These are phyloP conservation scores for Caranx ignobilis DNA, from an alignment of 2,113 vertebrate genomes.

Conservation along the genomic window DNA sequence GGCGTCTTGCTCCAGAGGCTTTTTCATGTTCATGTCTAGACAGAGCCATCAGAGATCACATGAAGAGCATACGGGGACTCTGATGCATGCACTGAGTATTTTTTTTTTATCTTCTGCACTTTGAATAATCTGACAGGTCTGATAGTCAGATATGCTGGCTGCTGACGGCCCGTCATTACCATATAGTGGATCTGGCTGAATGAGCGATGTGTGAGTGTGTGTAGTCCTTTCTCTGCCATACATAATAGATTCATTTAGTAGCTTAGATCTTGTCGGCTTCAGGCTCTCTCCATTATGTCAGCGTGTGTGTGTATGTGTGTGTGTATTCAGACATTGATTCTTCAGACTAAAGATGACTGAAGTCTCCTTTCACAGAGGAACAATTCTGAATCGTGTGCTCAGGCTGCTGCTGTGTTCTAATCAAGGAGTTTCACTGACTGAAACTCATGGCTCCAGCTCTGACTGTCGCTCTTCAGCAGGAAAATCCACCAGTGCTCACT, in stretches of 20 bases:
- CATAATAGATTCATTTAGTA: constrained; percentile 68
- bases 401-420: constrained; percentile 14
- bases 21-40: constrained; percentile 48
- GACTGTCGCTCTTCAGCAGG: background rate
- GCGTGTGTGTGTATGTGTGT: background rate
- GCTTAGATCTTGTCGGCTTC: constrained; percentile 65
- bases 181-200: constrained; percentile 34
- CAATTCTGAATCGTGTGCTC: constrained; percentile 33
- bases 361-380: constrained; percentile 30
- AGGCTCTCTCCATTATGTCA: constrained; percentile 41
- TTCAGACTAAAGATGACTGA: constrained; percentile 48
- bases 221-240: constrained; percentile 46
- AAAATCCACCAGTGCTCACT: constrained; percentile 8
- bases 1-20: constrained; percentile 14
- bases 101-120: background rate
- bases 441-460: constrained; percentile 16
- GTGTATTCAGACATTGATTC: constrained; percentile 29
- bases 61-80: constrained; percentile 5
- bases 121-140: constrained; percentile 51
- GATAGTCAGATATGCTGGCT: constrained; percentile 39
- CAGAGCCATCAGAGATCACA: constrained; percentile 37
- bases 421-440: constrained; percentile 29
- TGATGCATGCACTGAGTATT: constrained; percentile 7
- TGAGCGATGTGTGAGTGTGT: constrained; percentile 23
- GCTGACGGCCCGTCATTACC: constrained; percentile 53